Evolutionary conservation across 2,113 vertebrate species (phyloP), one percentile per base, ranked within the genome.

Genomic region (Dasyprocta punctata): DNA sequence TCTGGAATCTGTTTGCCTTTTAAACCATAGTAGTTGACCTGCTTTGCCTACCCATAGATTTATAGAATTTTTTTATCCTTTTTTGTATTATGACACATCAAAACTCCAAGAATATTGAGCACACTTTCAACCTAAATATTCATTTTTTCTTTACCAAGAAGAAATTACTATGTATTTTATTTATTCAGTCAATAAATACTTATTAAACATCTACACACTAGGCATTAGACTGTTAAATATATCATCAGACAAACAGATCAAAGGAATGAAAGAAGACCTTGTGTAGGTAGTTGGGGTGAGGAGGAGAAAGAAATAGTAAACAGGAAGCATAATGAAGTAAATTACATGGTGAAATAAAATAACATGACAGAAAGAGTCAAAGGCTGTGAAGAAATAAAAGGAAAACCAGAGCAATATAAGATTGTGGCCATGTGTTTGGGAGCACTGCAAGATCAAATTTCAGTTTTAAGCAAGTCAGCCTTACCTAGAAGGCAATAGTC

Each of bases 371-470:
- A 75, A 71, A 7, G 19, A 52, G 30, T 30, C 17, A 63, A 60
- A 28, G 7, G 5, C 44, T 85, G 6, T 16, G 36, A 7, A 11
- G 0, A 17, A 38, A 20, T 30, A 36, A 73, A 82, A 67, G 22
- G 44, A 86, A 77, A 86, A 83, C 16, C 60, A 84, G 52, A 63
- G 2, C 24, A 73, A 19, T n/a, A 1, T 47, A 83, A 82, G 52
- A 33, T 0, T 56, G 28, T 19, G 33, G 33, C 9, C 9, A 2
- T 1, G 1, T 1, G 12, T 3, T 20, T 38, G 1, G 30, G 14
- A 77, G 36, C 24, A 6, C 26, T 10, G 9, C 38, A 73, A 90
- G 22, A 47, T 38, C 49, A 36, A 63, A 67, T 41, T 86, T 56
- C 9, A 86, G 12, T 71, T 71, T 84, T 93, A 86, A 91, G 33